These are phyloP conservation scores for Microchirus variegatus DNA, from an alignment of 2,797 vertebrate species.

Conservation along the genomic window DNA sequence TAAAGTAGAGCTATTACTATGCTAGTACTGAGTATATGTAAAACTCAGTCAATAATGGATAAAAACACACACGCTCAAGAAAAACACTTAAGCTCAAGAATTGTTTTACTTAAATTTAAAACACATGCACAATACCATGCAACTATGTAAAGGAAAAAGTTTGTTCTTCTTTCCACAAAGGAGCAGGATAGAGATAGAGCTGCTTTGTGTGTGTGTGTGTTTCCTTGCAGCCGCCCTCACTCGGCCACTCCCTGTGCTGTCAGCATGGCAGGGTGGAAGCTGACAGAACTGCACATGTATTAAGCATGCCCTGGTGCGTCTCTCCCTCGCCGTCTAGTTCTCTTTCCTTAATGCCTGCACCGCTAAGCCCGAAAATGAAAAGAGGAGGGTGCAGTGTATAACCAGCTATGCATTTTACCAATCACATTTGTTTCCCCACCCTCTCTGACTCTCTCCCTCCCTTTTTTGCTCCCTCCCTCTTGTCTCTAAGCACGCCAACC, in stretches of 20 bases:
- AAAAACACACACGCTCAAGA: too few relatives aligned
- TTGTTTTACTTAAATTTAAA: too few relatives aligned
- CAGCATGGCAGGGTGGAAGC: constrained; percentile 61
- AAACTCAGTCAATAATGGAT: too few relatives aligned
- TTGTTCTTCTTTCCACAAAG: constrained; percentile 21
- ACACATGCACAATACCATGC: background rate
- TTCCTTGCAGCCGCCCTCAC: constrained; percentile 42
- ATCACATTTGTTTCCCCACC: constrained; percentile 76
- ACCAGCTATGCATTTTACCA: constrained; percentile 67
- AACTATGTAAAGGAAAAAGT: too few relatives aligned
- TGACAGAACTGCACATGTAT: constrained; percentile 66
- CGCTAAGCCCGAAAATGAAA: constrained; percentile 39
- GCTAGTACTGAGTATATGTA: too few relatives aligned
- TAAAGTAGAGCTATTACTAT: too few relatives aligned
- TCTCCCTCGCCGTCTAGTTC: constrained; percentile 51
- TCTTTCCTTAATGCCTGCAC: constrained; percentile 34
- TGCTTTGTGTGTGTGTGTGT: constrained; percentile 35
- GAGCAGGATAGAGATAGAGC: constrained; percentile 6
- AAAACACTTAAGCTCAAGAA: too few relatives aligned
- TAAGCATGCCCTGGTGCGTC: constrained; percentile 56
- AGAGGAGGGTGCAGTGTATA: constrained; percentile 58
- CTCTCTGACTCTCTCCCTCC: constrained; percentile 38
- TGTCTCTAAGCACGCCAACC: constrained; percentile 70
- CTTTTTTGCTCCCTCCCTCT: constrained; percentile 45
- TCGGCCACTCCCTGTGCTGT: constrained; percentile 62